phyloP scores from a whole-genome alignment of 2,797 vertebrate species.

The Stomatorhinus walkeri region DNA sequence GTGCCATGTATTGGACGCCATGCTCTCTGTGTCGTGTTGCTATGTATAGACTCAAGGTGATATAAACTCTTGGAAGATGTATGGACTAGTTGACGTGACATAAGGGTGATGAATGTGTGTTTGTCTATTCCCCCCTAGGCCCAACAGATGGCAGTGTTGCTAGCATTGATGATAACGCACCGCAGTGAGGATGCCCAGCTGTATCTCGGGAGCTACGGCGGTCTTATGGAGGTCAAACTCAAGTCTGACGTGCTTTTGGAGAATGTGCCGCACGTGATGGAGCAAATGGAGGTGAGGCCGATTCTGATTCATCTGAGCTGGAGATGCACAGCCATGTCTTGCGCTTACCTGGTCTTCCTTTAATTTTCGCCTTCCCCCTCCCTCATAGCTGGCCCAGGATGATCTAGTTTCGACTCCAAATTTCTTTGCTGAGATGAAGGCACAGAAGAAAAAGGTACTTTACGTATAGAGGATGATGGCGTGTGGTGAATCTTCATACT shows the following conservation, averaged over 20 bases:
- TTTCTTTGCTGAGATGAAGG: background rate
- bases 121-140: conserved; percentile 29
- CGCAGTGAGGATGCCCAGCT: conserved; percentile 57
- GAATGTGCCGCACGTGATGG: conserved; percentile 49
- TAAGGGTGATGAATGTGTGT: background rate
- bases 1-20: background rate
- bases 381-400: rapidly evolving
- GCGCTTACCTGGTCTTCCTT: background rate
- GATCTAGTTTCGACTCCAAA: rapidly evolving
- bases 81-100: background rate
- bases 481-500: background rate
- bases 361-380: background rate
- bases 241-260: conserved; percentile 56
- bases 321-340: background rate
- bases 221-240: conserved; percentile 29
- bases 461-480: background rate
- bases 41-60: background rate
- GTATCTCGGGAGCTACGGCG: rapidly evolving
- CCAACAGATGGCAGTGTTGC: conserved; percentile 45
- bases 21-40: background rate
- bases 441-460: conserved; percentile 48
- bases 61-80: background rate
- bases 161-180: conserved; percentile 59
- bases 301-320: background rate
- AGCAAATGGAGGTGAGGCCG: conserved; percentile 46